Conservation (phyloP, 1,140 invertebrate species). For the Dolichoris vasculosae region DNA sequence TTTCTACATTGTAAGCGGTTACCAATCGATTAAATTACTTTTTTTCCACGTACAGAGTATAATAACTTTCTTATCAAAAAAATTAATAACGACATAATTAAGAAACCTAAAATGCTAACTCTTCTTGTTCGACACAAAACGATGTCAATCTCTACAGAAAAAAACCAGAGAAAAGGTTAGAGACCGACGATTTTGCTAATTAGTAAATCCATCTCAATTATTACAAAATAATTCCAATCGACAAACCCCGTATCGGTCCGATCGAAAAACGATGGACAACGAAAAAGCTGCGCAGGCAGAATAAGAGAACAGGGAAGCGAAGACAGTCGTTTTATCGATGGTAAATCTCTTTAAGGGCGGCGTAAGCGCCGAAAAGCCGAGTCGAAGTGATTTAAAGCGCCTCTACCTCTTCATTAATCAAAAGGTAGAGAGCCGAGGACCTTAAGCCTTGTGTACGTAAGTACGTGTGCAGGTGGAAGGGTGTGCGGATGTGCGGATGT, state of each 20-base stretch:
- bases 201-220: constrained; percentile 41
- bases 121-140: not conserved
- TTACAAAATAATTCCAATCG: not conserved
- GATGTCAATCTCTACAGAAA: not conserved
- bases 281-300: not conserved
- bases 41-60: not conserved
- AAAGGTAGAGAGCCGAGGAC: not conserved
- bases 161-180: not conserved
- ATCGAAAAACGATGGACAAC: not conserved
- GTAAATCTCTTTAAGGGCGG: not conserved
- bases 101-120: constrained; percentile 9
- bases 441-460: not conserved
- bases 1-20: too few relatives aligned
- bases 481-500: too few relatives aligned
- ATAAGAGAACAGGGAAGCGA: not conserved
- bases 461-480: too few relatives aligned
- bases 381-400: constrained; percentile 47
- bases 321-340: constrained; percentile 9
- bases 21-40: not conserved
- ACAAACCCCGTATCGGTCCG: not conserved
- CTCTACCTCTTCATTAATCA: constrained; percentile 47
- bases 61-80: not conserved
- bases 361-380: constrained; percentile 24
- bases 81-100: constrained; percentile 28
- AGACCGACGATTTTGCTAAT: constrained; percentile 2